Evolutionary conservation across 2,113 vertebrate genomes (phyloP).

Genomic region (Suricata suricatta): DNA sequence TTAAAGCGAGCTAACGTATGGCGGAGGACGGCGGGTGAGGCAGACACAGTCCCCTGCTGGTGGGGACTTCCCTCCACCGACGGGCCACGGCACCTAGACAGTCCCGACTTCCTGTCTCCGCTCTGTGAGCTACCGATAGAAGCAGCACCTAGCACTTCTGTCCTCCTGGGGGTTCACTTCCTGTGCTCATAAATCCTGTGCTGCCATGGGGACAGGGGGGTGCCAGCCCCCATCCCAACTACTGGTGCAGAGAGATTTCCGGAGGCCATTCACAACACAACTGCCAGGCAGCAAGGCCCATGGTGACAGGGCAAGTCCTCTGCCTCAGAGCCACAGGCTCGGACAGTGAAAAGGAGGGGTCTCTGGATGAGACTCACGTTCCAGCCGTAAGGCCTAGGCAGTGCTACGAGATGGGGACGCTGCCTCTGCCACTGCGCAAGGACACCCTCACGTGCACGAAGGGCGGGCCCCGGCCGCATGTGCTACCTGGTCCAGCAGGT

Average conservation of each 20-base stretch:
- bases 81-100: not conserved
- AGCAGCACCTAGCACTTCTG: not conserved
- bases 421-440: not conserved
- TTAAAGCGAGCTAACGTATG: not conserved
- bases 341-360: not conserved
- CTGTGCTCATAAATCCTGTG: not conserved
- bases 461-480: not conserved
- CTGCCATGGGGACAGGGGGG: not conserved
- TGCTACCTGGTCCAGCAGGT: slow-evolving; percentile 97
- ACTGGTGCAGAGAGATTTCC: not conserved
- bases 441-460: not conserved
- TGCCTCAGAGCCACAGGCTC: not conserved
- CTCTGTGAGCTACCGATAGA: not conserved
- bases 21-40: not conserved
- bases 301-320: not conserved
- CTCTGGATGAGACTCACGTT: not conserved
- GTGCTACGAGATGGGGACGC: not conserved
- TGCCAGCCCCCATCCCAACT: not conserved
- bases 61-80: too few species aligned
- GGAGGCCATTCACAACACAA: not conserved
- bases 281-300: not conserved
- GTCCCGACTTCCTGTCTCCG: not conserved
- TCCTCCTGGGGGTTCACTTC: not conserved
- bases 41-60: not conserved
- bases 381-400: not conserved